Evolutionary conservation across 2,888 invertebrate genomes (phyloP).

Genomic region (Oeneis ivallda): DNA sequence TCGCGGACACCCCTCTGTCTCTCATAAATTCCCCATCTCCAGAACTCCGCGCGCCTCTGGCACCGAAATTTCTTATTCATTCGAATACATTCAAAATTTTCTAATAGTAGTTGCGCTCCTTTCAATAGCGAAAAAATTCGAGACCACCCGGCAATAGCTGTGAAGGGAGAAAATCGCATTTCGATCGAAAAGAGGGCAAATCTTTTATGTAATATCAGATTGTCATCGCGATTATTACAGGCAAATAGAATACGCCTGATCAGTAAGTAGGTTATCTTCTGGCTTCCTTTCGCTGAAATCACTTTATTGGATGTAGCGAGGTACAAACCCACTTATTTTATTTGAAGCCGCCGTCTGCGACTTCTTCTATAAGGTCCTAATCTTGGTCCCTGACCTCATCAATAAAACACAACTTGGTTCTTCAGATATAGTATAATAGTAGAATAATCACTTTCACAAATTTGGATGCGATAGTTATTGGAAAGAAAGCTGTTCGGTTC

Average conservation of each 20-base stretch:
- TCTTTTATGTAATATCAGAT: constrained; percentile 82
- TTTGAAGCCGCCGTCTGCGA: no score
- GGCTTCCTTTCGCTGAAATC: constrained; percentile 76
- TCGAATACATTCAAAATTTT: constrained; percentile 75
- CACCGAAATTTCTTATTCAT: constrained; percentile 76
- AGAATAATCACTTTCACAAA: no score
- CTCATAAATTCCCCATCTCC: not conserved
- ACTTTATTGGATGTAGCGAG: constrained; percentile 74
- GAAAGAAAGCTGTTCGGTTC: no score
- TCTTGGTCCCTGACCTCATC: no score
- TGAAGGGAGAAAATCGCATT: constrained; percentile 80
- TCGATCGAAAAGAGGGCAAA: constrained; percentile 80
- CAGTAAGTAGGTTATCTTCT: constrained; percentile 80
- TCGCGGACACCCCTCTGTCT: constrained; percentile 4
- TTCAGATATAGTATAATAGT: no score
- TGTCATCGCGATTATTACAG: constrained; percentile 82
- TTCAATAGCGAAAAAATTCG: constrained; percentile 75
- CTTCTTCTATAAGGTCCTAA: no score
- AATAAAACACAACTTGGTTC: no score
- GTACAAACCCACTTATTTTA: constrained; percentile 45
- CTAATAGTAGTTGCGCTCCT: constrained; percentile 66
- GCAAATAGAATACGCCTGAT: constrained; percentile 81
- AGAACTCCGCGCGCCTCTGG: constrained; percentile 50
- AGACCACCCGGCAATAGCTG: constrained; percentile 76
- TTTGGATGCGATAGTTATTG: no score